phyloP scores from a whole-genome alignment of 2,888 invertebrate species.

The Agrochola lychnidis region DNA sequence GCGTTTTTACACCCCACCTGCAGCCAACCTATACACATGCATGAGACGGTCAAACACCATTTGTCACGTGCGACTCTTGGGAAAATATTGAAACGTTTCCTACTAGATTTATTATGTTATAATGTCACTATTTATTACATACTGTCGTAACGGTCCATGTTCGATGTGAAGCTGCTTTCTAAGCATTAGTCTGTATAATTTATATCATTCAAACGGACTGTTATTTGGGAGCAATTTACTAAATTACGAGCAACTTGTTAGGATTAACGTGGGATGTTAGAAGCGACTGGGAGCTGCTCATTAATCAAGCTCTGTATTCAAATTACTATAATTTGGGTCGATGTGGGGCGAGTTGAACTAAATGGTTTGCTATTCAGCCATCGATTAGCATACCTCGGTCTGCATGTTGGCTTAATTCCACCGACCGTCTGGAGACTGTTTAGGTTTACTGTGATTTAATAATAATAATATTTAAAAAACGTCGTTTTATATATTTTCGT shows the following conservation, averaged over 20 bases:
- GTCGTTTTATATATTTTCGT: too few species aligned
- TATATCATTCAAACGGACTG: constrained; percentile 48
- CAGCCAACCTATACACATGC: constrained; percentile 76
- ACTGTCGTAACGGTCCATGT: constrained; percentile 32
- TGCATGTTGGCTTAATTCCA: constrained; percentile 16
- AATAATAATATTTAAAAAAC: too few species aligned
- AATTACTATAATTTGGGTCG: constrained; percentile 68
- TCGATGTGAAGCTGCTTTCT: constrained; percentile 41
- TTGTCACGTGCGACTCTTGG: constrained; percentile 63
- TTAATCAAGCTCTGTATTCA: constrained; percentile 70
- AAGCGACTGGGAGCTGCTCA: constrained; percentile 52
- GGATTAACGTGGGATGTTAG: constrained; percentile 37
- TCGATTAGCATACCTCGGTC: constrained; percentile 55
- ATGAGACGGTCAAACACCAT: constrained; percentile 69
- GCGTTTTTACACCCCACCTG: constrained; percentile 74
- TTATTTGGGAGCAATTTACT: constrained; percentile 63
- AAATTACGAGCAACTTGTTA: constrained; percentile 52
- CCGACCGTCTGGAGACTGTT: constrained; percentile 16
- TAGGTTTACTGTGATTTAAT: neutral
- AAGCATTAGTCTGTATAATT: constrained; percentile 45
- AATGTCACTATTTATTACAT: constrained; percentile 53
- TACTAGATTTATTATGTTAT: constrained; percentile 45
- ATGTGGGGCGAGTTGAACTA: constrained; percentile 32
- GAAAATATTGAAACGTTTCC: constrained; percentile 63
- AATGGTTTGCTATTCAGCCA: constrained; percentile 46